These are phyloP conservation scores for Leptodactylus fuscus DNA, from an alignment of 2,113 vertebrate genomes.

Conservation along the genomic window DNA sequence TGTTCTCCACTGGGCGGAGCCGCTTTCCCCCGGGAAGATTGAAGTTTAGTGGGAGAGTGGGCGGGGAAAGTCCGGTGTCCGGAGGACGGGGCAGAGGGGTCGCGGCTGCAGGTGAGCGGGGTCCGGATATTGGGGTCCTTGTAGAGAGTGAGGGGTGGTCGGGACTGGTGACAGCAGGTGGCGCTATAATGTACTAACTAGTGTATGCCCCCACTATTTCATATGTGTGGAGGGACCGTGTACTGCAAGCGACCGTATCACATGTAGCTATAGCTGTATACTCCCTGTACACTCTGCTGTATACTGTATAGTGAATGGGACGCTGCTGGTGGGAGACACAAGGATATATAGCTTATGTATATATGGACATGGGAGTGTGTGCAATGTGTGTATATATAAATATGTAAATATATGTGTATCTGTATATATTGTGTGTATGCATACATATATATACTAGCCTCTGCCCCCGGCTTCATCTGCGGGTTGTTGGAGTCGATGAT, in stretches of 20 bases:
- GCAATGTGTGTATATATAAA: too few species aligned
- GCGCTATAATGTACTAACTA: too few species aligned
- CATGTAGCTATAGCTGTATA: not conserved
- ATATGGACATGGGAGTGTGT: too few species aligned
- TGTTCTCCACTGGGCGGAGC: slow-evolving; percentile 27
- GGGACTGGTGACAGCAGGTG: too few species aligned
- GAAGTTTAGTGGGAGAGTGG: not conserved
- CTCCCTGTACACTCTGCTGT: not conserved
- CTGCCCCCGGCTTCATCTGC: too few species aligned
- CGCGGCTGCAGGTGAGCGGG: not conserved
- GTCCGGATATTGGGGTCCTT: not conserved
- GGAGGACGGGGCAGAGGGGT: not conserved
- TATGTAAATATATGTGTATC: too few species aligned
- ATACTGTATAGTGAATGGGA: not conserved
- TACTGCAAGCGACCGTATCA: not conserved
- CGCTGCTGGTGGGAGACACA: too few species aligned
- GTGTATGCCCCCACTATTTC: too few species aligned
- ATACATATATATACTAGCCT: too few species aligned
- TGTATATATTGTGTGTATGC: not conserved
- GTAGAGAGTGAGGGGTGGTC: not conserved
- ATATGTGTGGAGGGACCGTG: not conserved
- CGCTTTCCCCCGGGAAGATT: slow-evolving; percentile 51
- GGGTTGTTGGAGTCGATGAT: too few species aligned
- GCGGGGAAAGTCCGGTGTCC: not conserved
- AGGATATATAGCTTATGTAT: too few species aligned